phyloP scores from a whole-genome alignment of 2,888 invertebrate genomes.

The Drosophila ezoana region DNA sequence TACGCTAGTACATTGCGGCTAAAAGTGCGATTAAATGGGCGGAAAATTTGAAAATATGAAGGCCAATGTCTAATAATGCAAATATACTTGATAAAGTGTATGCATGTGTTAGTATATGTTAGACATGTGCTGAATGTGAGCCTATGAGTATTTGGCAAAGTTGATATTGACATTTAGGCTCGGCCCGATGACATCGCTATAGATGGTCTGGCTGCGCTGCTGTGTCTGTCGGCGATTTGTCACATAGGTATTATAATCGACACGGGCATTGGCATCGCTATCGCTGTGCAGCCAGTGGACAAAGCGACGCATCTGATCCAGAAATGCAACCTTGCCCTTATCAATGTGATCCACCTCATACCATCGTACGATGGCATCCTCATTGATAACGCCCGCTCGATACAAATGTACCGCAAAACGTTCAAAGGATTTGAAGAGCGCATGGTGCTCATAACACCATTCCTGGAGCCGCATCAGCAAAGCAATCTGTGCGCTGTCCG shows the following conservation, averaged over 20 bases:
- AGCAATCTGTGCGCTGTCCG: slow-evolving; percentile 28
- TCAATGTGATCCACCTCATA: slow-evolving; percentile 39
- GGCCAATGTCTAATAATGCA: neutral
- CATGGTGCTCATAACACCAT: slow-evolving; percentile 38
- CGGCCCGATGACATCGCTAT: slow-evolving; percentile 28
- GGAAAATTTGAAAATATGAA: neutral
- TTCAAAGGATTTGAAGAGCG: slow-evolving; percentile 36
- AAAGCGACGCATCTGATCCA: slow-evolving; percentile 40
- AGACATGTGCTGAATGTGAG: neutral
- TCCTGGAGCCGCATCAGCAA: slow-evolving; percentile 34
- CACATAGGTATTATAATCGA: slow-evolving; percentile 19
- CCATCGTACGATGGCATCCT: slow-evolving; percentile 47
- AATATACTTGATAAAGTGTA: neutral
- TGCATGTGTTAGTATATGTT: neutral
- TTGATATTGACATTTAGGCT: neutral
- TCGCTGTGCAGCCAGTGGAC: slow-evolving; percentile 28
- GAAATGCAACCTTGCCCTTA: slow-evolving; percentile 44
- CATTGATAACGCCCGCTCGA: slow-evolving; percentile 27
- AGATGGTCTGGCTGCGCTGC: slow-evolving; percentile 11
- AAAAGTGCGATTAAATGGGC: slow-evolving; percentile 3
- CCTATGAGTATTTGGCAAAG: slow-evolving; percentile 8
- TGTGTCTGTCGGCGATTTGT: neutral
- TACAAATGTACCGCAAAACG: slow-evolving; percentile 26
- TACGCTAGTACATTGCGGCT: neutral
- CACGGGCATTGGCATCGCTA: slow-evolving; percentile 16